Evolutionary conservation across 2,888 invertebrate species (phyloP).

Genomic region (Plagiodera versicolora): DNA sequence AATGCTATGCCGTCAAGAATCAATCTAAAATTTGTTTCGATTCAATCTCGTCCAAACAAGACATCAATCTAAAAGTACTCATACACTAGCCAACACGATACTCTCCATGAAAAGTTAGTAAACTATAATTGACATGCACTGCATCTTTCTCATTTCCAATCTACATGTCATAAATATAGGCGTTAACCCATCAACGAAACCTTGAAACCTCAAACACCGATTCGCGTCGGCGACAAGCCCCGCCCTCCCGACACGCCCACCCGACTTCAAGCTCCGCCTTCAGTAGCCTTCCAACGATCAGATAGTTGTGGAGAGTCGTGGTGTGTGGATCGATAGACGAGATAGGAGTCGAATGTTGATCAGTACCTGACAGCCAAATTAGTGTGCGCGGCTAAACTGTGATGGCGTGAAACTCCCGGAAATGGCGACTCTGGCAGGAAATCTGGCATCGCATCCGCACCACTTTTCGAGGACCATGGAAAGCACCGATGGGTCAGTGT

Average conservation of each 20-base stretch:
- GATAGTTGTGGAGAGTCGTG: conserved; percentile 50
- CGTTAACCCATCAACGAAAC: conserved; percentile 49
- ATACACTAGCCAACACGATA: conserved; percentile 39
- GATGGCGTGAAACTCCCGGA: conserved; percentile 17
- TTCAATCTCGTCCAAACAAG: conserved; percentile 44
- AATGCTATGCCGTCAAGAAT: neutral
- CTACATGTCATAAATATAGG: conserved; percentile 49
- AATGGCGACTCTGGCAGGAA: conserved; percentile 46
- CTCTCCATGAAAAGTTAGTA: conserved; percentile 38
- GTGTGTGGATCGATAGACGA: conserved; percentile 46
- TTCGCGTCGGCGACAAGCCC: conserved; percentile 40
- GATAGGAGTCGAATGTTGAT: conserved; percentile 11
- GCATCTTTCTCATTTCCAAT: conserved; percentile 42
- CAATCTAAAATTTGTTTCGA: conserved; percentile 27
- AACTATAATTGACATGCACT: conserved; percentile 26
- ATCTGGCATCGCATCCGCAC: conserved; percentile 44
- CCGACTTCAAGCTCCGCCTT: conserved; percentile 47
- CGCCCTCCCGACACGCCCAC: conserved; percentile 39
- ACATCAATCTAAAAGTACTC: conserved; percentile 47
- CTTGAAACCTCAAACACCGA: conserved; percentile 39
- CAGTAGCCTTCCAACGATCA: conserved; percentile 42
- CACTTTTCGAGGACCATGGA: conserved; percentile 46
- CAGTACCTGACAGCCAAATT: conserved; percentile 1
- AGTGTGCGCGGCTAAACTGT: conserved; percentile 13
- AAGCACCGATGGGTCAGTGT: conserved; percentile 49